Conservation (phyloP, 2,888 invertebrate genomes). For the Chaetoderma sp. region DNA sequence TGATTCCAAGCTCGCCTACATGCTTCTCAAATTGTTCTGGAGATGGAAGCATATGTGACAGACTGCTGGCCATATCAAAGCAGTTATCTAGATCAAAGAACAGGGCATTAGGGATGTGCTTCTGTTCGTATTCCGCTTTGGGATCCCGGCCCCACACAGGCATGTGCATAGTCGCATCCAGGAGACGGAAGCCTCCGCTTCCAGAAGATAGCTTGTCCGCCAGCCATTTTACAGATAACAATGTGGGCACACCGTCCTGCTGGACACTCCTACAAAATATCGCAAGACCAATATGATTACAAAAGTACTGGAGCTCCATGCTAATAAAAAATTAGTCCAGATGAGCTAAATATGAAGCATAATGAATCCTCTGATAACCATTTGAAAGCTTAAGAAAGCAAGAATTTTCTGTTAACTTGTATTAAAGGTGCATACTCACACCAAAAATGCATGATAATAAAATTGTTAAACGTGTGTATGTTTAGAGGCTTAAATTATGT, state of each 20-base stretch:
- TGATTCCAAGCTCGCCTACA: slow-evolving; percentile 57
- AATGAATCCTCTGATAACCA: too few species aligned
- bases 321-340: too few species aligned
- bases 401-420: too few species aligned
- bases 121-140: slow-evolving; percentile 45
- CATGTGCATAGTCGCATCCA: slow-evolving; percentile 62
- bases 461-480: too few species aligned
- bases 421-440: too few species aligned
- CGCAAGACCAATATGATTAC: too few species aligned
- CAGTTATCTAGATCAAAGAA: slow-evolving; percentile 65
- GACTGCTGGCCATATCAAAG: slow-evolving; percentile 44
- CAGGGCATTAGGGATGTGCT: slow-evolving; percentile 61
- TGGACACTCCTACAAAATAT: too few species aligned
- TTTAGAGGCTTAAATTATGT: too few species aligned
- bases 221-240: slow-evolving; percentile 38
- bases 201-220: slow-evolving; percentile 25
- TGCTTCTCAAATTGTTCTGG: slow-evolving; percentile 53
- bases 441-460: too few species aligned
- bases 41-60: slow-evolving; percentile 58
- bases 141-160: slow-evolving; percentile 51
- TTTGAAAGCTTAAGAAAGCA: too few species aligned
- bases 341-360: too few species aligned
- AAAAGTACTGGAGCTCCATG: too few species aligned
- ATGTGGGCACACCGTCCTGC: slow-evolving; percentile 5
- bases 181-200: slow-evolving; percentile 45